Evolutionary conservation across 2,888 invertebrate species (phyloP), one percentile per base, ranked within the genome.

Genomic region (Hoplodrina blanda): DNA sequence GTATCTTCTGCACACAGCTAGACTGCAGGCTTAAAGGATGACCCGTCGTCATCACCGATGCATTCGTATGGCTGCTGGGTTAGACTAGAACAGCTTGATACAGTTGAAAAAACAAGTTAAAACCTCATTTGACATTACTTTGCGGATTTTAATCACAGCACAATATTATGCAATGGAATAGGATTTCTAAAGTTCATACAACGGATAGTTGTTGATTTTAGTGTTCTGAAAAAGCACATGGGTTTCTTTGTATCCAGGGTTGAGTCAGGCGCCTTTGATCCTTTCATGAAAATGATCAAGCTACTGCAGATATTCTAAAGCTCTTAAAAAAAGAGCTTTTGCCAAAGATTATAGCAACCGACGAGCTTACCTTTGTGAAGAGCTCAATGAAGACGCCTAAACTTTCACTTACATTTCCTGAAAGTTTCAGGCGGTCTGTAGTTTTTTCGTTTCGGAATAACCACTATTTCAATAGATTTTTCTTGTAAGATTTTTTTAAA

Each of bases 21-120:
- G 62, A 82, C 70, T 72, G 76, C 68, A 70, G 76, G 76, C 80
- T 81, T 75, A 85, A 78, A 78, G 68, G 76, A 76, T 79, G 72
- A 69, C 65, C 61, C 67, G 57, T 55, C 53, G 62, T 79, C 78
- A 76, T 69, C 67, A 72, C 55, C 73, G 78, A 60, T 37, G 77
- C 54, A 61, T 25, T 53, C 52, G 19, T 54, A 30, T 62, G 17
- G 60, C 30, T n/a, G 20, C 44, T 73, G 17, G 41, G 56, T 10
- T 33, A 7, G 17, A 5, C 4, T 56, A 11, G 2, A 44, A 76
- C 5, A 33, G 11, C 19, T 20, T 13, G 25, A 17, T 25, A 10
- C 10, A 41, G 20, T 17, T 20, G 52, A 2, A 37, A 54, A 33
- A 17, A 5, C 17, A 17, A 15, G 15, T 50, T 50, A 13, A 46